Evolutionary conservation across 2,113 vertebrate genomes (phyloP), one percentile per base, ranked within the genome.

Genomic region (Chinchilla lanigera): DNA sequence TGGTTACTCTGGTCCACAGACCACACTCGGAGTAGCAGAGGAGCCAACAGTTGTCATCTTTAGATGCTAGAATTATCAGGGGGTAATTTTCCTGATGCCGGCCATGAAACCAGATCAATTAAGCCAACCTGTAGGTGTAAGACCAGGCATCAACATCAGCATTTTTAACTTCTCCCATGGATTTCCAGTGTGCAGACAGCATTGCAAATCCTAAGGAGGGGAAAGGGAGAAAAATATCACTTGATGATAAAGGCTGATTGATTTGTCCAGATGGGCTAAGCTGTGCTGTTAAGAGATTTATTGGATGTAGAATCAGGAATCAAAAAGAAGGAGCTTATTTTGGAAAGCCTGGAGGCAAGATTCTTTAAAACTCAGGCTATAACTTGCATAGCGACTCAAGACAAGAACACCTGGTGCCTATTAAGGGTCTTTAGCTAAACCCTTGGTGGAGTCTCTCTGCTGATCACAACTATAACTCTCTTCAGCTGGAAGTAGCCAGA

Each of bases 231-330:
- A 93, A 98, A 97, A 93, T 90, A 61, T 73, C 19, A 20, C 60
- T 75, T 90, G 93, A 88, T 97, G 93, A 96, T 96, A 90, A 96
- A 85, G 30, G 60, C n/a, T 97, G 97, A 98, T 94, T 89, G 96
- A 97, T 97, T 90, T 90, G 84, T 93, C 96, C 97, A 97, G 96
- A 97, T 97, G 96, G 98, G 93, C 90, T 88, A 94, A 95, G 65
- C 96, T 96, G 85, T 82, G 77, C 78, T 96, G 93, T 96, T 95
- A 98, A 96, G 87, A 83, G 87, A 97, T 92, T 86, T 92, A 75
- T 83, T 90, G 58, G 41, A 95, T 88, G 71, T 63, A 13, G 84
- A 97, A 88, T 88, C 92, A 88, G 77, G 89, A 93, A 94, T 94
- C 86, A 91, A 96, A 93, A 97, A 93, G 87, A 85, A 82, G 65